Evolutionary conservation across 2,797 vertebrate genomes (phyloP), one percentile per base, ranked within the genome.

Genomic region (Mus caroli): DNA sequence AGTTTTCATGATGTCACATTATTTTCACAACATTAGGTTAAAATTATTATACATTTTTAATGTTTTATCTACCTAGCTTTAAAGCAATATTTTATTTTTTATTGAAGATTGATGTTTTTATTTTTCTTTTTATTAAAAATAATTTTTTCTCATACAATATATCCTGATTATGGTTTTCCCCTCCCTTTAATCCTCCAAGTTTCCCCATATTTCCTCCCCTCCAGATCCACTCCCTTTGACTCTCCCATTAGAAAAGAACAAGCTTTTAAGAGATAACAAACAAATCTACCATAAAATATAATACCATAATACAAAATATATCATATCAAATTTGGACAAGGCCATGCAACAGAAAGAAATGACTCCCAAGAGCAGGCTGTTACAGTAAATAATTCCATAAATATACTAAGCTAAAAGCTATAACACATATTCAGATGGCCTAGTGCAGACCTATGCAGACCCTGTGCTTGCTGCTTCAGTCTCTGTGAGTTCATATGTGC

Each of bases 21-120:
- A 11, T 85, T 91, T 80, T 79, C 0, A 5, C 60, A 90, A 54
- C 0, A 88, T 90, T 24, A 52, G 12, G 54, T 85, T 78, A 2
- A 50, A 77, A 60, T 60, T 85, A 90, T 73, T n/a, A 50, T 82
- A 83, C 26, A 69, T 73, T 95, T 87, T 52, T 56, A 78, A 26
- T 17, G 4, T 71, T 90, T 94, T 40, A 62, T 22, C 62, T 92
- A 82, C 78, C 87, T 22, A 78, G 13, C 5, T 77, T 92, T 78
- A 22, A 85, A 86, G 64, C 6, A 62, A 46, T 64, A 46, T 46
- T 83, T 84, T 11, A 13, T 64, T 64, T 62, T 19, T 62, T 60
- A 46, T 43, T 88, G 12, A 92, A 75, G 40, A 46, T 62, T 46
- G 28, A 52, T 50, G 5, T 28, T 6, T 58, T 17, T 1, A 1